Percentiles rank a stretch among this genome's conserved stretches.
Conservation (phyloP, 2,797 vertebrate genomes). For the Carapus acus region DNA sequence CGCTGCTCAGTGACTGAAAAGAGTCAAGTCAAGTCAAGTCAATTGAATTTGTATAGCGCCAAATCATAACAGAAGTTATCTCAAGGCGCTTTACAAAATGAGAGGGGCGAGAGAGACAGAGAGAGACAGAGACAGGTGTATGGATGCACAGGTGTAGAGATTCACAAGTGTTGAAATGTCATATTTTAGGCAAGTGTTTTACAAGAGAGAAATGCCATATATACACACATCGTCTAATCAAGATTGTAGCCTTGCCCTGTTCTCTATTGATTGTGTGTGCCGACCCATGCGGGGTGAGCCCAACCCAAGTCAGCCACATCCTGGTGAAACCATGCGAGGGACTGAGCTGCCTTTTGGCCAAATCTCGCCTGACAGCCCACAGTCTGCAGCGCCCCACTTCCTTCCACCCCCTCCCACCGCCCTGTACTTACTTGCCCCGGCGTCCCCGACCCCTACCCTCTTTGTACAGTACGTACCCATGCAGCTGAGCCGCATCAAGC, state of each 20-base stretch:
- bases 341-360: conserved; percentile 60
- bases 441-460: conserved; percentile 31
- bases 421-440: conserved; percentile 24
- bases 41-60: no score
- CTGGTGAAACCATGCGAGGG: conserved; percentile 64
- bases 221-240: conserved; percentile 38
- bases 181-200: conserved; percentile 26
- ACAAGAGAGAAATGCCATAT: conserved; percentile 29
- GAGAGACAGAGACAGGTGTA: no score
- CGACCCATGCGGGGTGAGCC: conserved; percentile 24
- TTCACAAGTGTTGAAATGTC: conserved; percentile 17
- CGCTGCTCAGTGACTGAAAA: no score
- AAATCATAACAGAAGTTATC: no score
- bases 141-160: no score
- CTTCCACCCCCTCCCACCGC: conserved; percentile 22
- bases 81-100: no score
- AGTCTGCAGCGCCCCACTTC: conserved; percentile 45
- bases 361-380: conserved; percentile 58
- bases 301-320: conserved; percentile 51
- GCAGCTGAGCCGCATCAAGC: conserved; percentile 56
- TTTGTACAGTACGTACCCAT: conserved; percentile 47
- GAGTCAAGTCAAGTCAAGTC: no score
- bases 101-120: no score
- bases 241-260: conserved; percentile 33
- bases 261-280: conserved; percentile 58